Evolutionary conservation across 2,797 vertebrate species (phyloP), one percentile per base, ranked within the genome.

Genomic region (Leuciscus waleckii): DNA sequence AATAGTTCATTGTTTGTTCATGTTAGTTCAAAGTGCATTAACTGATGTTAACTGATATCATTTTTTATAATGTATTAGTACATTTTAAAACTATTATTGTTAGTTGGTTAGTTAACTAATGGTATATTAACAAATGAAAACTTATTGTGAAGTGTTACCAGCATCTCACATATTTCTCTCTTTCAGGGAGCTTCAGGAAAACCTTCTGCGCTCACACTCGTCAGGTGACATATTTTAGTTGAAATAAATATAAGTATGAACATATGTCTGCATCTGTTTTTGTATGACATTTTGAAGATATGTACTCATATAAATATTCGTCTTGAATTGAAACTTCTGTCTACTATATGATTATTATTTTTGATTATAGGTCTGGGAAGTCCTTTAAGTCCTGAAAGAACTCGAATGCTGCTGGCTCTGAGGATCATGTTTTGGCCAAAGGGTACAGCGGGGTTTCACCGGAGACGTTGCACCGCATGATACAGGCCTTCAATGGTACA

Each of bases 341-440:
- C 43, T 65, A 41, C 43, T 46, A 26, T 49, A 21, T 79, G 8
- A 41, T 78, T 81, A 10, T 77, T 69, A 85, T 70, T 69, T 71
- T 43, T 85, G n/a, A 82, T 3, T 82, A 81, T 88, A 99, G 98
- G 98, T 92, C 94, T 99, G 89, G 98, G 98, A 69, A 98, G 97
- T 86, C 98, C 98, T 0, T 88, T 99, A 63, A 98, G 93, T 78
- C 98, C 98, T n/a, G 97, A 98, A 89, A 97, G 98, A 84, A 97
- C 97, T 41, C 97, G 98, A 87, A 99, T 99, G 98, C 94, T 99
- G 79, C 93, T 99, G 82, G 98, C 98, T 0, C 94, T 99, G 88
- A 96, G 98, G 92, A 98, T 99, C 93, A 99, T 75, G 96, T 99
- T 85, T 94, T 99, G 88, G 98, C 98, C 82, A 99, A 99, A 95